Percentiles rank a stretch among this genome's conserved stretches.
phyloP scores from a whole-genome alignment of 2,888 invertebrate genomes.

The Alloplasta piceator region DNA sequence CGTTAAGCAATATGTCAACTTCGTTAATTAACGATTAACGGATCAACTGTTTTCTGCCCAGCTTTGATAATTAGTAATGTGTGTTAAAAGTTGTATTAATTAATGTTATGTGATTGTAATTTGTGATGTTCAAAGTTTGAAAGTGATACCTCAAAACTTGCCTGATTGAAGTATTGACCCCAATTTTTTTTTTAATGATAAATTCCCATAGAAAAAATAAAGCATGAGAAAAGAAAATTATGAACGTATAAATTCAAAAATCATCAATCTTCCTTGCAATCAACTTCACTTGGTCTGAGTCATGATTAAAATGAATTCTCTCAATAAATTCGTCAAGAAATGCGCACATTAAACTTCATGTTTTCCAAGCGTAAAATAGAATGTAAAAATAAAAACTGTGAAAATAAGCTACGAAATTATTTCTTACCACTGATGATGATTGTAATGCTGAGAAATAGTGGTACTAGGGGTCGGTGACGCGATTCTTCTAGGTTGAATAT shows the following conservation, averaged over 20 bases:
- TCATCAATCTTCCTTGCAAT: no score
- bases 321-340: not conserved
- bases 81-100: no score
- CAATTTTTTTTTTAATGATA: slow-evolving; percentile 8
- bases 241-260: not conserved
- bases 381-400: no score
- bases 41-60: no score
- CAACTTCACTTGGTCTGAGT: no score
- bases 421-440: slow-evolving; percentile 76
- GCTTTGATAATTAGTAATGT: no score
- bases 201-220: not conserved
- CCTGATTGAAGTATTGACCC: not conserved
- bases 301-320: not conserved
- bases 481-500: slow-evolving; percentile 65
- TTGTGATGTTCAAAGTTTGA: no score
- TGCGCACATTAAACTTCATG: no score
- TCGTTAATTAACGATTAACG: no score
- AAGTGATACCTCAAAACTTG: not conserved
- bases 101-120: no score
- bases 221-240: not conserved
- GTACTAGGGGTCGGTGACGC: slow-evolving; percentile 66
- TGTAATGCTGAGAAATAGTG: slow-evolving; percentile 70
- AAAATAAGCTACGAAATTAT: slow-evolving; percentile 1
- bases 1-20: no score
- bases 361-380: no score